phyloP scores from a whole-genome alignment of 2,888 invertebrate species.

The Scaptodrosophila latifasciaeformis region DNA sequence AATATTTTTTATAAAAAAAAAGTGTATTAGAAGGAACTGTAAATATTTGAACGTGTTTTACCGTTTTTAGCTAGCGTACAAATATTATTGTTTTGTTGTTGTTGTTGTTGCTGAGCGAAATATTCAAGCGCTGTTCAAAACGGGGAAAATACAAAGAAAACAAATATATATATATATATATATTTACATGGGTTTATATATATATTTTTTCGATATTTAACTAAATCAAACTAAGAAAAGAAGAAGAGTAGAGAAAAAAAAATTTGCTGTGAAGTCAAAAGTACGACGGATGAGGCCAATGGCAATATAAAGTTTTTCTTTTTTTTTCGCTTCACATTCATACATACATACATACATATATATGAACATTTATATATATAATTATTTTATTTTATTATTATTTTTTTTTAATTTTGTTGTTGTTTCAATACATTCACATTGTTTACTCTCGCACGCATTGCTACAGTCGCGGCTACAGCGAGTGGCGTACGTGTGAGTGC shows the following conservation, averaged over 20 bases:
- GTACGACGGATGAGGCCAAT: constrained; percentile 29
- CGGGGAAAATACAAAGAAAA: constrained; percentile 4
- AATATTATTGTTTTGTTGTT: no score
- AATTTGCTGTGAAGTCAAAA: constrained; percentile 36
- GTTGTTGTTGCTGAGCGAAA: background rate
- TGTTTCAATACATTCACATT: no score
- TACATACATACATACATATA: no score
- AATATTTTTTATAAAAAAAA: background rate
- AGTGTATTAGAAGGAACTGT: no score
- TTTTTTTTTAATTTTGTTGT: no score
- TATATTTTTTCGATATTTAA: constrained; percentile 15
- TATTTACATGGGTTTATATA: background rate
- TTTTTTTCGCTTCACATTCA: no score
- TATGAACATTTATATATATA: background rate
- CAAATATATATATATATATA: background rate
- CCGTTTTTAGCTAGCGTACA: no score
- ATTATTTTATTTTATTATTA: background rate
- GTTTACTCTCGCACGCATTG: no score
- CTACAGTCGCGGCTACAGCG: no score
- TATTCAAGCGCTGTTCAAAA: background rate
- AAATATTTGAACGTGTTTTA: no score
- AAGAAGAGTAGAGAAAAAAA: no score
- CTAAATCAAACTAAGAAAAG: constrained; percentile 14
- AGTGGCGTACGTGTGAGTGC: no score
- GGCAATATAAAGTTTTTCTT: background rate